phyloP scores from a whole-genome alignment of 2,113 vertebrate genomes.

The Barnardius zonarius region DNA sequence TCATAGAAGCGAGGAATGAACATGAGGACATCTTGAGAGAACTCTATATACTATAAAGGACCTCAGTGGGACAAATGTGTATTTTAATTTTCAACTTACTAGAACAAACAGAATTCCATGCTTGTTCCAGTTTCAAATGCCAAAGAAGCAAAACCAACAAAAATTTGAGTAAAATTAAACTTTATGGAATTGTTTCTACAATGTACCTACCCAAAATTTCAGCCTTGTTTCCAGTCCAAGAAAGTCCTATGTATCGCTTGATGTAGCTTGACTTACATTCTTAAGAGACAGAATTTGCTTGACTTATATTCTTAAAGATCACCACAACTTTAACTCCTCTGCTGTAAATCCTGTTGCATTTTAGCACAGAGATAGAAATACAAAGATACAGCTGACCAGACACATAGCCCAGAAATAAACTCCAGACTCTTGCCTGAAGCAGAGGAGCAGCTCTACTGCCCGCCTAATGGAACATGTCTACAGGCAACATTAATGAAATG shows the following conservation, averaged over 20 bases:
- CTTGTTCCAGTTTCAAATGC: background rate
- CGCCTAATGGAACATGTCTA: background rate
- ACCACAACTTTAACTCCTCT: background rate
- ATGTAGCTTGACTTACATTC: background rate
- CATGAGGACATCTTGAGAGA: background rate
- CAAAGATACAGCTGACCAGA: background rate
- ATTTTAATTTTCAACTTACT: background rate
- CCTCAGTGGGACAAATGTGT: background rate
- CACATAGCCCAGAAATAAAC: background rate
- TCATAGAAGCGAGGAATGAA: background rate
- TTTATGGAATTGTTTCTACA: background rate
- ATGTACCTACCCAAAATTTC: background rate
- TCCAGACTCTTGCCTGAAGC: background rate
- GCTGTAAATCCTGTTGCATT: background rate
- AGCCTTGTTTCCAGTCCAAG: background rate
- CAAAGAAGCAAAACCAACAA: background rate
- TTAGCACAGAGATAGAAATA: background rate
- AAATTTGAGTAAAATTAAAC: background rate
- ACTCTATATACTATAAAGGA: background rate
- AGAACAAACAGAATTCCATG: background rate
- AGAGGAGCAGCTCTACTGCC: background rate
- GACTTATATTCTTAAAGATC: background rate
- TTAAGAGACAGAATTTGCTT: background rate
- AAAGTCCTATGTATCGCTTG: background rate
- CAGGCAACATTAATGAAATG: background rate